Percentiles rank a stretch among this genome's conserved stretches.
Evolutionary conservation across 2,113 vertebrate genomes (phyloP).

Genomic region (Chloropsis cyanopogon): DNA sequence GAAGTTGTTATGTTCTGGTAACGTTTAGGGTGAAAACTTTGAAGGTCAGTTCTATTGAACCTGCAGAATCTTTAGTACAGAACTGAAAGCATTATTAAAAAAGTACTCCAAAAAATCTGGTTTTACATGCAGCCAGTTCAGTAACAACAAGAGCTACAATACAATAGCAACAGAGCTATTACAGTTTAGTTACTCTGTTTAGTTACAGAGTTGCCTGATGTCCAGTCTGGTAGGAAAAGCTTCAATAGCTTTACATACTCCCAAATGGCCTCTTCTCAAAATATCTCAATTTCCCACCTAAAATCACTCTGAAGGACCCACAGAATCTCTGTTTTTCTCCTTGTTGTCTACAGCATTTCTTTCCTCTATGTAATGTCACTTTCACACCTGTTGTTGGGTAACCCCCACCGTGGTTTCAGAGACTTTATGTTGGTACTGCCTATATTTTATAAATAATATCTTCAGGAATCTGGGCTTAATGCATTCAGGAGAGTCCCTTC

Average conservation of each 20-base stretch:
- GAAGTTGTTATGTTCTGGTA: not conserved
- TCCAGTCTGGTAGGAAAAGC: not conserved
- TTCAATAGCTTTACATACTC: not conserved
- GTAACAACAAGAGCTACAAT: too few species aligned
- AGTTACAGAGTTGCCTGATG: not conserved
- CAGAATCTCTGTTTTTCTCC: not conserved
- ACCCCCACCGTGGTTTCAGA: not conserved
- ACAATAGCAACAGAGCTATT: not conserved
- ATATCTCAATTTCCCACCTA: not conserved
- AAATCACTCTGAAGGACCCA: not conserved
- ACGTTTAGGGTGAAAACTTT: not conserved
- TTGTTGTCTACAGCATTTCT: not conserved
- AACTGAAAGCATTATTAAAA: not conserved
- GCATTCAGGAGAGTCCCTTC: not conserved
- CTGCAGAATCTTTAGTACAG: not conserved
- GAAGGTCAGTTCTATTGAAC: not conserved
- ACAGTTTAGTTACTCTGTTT: not conserved
- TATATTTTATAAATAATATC: not conserved
- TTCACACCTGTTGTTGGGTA: not conserved
- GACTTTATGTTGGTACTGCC: not conserved
- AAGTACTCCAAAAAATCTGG: not conserved
- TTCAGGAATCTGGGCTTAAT: not conserved
- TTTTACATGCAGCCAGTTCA: not conserved
- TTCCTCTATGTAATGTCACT: not conserved
- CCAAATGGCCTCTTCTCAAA: not conserved